Conservation (phyloP, 2,797 vertebrate species). For the Orientallactaga sibirica region DNA sequence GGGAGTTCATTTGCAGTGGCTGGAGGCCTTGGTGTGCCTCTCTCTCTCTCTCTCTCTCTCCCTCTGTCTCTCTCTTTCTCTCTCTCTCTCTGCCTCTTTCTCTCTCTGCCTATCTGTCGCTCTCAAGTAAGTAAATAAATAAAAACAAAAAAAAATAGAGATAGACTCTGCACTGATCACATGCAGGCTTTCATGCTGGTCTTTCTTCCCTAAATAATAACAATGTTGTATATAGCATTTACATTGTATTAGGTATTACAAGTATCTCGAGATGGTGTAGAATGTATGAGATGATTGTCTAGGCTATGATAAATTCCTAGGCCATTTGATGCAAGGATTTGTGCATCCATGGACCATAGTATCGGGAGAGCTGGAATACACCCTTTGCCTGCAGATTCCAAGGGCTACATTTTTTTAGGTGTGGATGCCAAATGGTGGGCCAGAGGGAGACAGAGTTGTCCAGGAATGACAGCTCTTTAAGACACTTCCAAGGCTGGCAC, state of each 20-base stretch:
- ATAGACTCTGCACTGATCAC: not conserved
- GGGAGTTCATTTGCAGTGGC: too few relatives aligned
- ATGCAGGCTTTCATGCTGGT: not conserved
- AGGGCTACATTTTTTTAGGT: not conserved
- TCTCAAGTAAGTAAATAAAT: too few relatives aligned
- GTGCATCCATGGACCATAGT: too few relatives aligned
- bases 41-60: too few relatives aligned
- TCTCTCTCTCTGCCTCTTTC: too few relatives aligned
- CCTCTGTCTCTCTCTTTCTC: too few relatives aligned
- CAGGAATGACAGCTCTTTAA: not conserved
- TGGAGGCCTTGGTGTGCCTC: too few relatives aligned
- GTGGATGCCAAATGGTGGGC: accelerated
- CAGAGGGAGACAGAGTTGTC: not conserved
- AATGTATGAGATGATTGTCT: not conserved
- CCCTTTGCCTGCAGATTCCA: not conserved
- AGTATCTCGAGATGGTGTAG: not conserved
- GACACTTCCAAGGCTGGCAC: not conserved
- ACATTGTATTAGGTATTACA: not conserved
- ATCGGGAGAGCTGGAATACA: not conserved
- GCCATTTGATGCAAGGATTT: not conserved
- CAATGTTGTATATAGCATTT: not conserved
- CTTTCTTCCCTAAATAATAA: not conserved
- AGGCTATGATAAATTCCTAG: too few relatives aligned
- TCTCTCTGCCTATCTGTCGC: too few relatives aligned
- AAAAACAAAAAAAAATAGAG: not conserved